Base-by-base conservation (phyloP, 2,888 invertebrate species). In the Plutella xylostella region DNA sequence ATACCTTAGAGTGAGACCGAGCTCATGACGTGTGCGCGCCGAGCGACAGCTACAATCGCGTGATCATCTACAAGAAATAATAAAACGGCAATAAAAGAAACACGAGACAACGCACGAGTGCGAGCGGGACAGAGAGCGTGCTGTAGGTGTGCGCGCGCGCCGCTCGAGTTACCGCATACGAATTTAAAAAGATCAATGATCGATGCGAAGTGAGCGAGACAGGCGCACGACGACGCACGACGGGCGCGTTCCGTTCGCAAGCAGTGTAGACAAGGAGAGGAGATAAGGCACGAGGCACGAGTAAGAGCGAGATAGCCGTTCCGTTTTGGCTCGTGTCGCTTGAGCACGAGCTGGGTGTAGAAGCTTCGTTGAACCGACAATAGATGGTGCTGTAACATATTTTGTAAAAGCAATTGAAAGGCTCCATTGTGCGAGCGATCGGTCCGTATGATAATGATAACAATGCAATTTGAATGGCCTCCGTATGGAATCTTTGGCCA, bases 51-150 rank as follows among this genome's bases (percentile, higher is more conserved):
- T 76, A 77, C 82, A 79, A 80, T 83, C 83, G 80, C 82, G 82
- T 82, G 83, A 82, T 82, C 79, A 78, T 82, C 83, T 79, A 82
- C 80, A 82, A 83, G 82, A 82, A 83, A 83, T 83, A 83, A 83
- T 83, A 83, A 83, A 82, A 80, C 79, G 75, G 77, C 78, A 79
- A 82, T 82, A 82, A 82, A 82, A 82, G 82, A 74, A 80, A 79
- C 73, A 71, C 71, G 79, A 79, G 79, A 78, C 75, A 74, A 69
- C 75, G 69, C 68, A 72, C 71, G 64, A 55, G 63, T 60, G 70
- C 55, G 71, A 79, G 70, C 58, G 72, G 58, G 83, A 82, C 60
- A 63, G 71, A 58, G 42, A 21, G 5, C 9, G 18, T 19, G 38
- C 62, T 65, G 68, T 65, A 66, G 65, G 72, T 65, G 63, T 65